phyloP scores from a whole-genome alignment of 2,888 invertebrate species.

The Tetramorium bicarinatum region DNA sequence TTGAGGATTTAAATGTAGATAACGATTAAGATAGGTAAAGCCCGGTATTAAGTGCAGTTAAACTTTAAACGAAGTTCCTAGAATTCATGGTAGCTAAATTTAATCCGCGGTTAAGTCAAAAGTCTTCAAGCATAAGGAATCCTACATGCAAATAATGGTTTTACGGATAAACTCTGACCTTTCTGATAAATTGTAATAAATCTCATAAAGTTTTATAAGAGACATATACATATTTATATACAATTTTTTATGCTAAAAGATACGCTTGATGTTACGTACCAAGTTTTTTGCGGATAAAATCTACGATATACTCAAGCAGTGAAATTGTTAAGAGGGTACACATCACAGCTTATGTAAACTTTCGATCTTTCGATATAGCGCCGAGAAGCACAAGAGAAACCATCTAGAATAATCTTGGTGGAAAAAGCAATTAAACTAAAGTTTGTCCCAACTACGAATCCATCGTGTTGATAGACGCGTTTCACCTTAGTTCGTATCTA shows the following conservation, averaged over 20 bases:
- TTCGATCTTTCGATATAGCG: slow-evolving; percentile 10
- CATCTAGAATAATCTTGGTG: slow-evolving; percentile 44
- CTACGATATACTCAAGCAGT: not conserved
- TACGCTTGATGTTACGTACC: not conserved
- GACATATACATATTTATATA: not conserved
- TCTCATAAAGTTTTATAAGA: not conserved
- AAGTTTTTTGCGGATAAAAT: slow-evolving; percentile 5
- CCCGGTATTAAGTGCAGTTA: slow-evolving; percentile 35
- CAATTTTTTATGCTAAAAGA: not conserved
- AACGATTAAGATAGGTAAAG: slow-evolving; percentile 50
- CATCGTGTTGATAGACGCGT: slow-evolving; percentile 38
- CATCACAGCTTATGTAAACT: slow-evolving; percentile 26
- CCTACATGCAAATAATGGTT: slow-evolving; percentile 25
- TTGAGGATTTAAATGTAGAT: slow-evolving; percentile 49
- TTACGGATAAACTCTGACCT: not conserved
- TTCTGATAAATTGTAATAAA: not conserved
- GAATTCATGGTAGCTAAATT: slow-evolving; percentile 53
- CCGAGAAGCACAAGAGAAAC: not conserved
- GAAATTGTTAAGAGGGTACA: slow-evolving; percentile 30
- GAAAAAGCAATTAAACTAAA: slow-evolving; percentile 56
- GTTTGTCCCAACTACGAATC: slow-evolving; percentile 31
- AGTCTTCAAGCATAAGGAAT: slow-evolving; percentile 43
- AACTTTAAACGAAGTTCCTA: slow-evolving; percentile 50
- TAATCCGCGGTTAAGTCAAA: slow-evolving; percentile 46
- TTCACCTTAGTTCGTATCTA: slow-evolving; percentile 40